Conservation (phyloP, 2,888 invertebrate species). For the Drosophila subsilvestris region DNA sequence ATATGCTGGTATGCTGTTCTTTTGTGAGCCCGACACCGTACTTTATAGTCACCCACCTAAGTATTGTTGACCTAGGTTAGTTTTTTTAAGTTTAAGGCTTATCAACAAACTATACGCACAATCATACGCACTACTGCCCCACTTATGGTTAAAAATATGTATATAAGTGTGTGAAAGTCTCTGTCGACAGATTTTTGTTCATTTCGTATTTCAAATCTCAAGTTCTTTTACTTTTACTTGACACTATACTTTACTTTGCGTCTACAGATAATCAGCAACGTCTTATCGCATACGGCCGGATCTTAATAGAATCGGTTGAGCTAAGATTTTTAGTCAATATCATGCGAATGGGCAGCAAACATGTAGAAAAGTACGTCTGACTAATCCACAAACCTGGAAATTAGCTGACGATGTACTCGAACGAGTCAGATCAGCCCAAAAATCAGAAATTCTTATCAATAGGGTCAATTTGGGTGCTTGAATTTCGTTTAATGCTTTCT, state of each 20-base stretch:
- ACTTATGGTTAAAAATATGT: slow-evolving; percentile 26
- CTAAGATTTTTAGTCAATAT: slow-evolving; percentile 43
- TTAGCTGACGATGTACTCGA: slow-evolving; percentile 24
- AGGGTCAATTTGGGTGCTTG: slow-evolving; percentile 29
- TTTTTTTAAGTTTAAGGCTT: slow-evolving; percentile 19
- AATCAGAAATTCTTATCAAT: slow-evolving; percentile 31
- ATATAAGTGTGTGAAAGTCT: slow-evolving; percentile 23
- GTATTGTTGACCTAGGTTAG: slow-evolving; percentile 63
- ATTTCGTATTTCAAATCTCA: slow-evolving; percentile 7
- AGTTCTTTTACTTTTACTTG: slow-evolving; percentile 36
- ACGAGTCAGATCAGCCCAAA: slow-evolving; percentile 21
- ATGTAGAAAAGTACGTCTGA: slow-evolving; percentile 42
- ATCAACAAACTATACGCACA: slow-evolving; percentile 58
- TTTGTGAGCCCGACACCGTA: neutral
- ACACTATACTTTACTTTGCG: slow-evolving; percentile 18
- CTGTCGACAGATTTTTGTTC: neutral
- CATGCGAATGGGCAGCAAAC: slow-evolving; percentile 23
- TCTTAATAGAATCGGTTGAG: slow-evolving; percentile 42
- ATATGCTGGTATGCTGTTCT: neutral
- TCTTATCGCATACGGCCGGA: slow-evolving; percentile 50
- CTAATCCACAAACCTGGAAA: slow-evolving; percentile 51
- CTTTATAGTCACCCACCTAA: neutral
- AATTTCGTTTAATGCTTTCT: slow-evolving; percentile 61
- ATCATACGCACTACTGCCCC: slow-evolving; percentile 62
- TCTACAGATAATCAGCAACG: slow-evolving; percentile 8